Evolutionary conservation across 2,888 invertebrate genomes (phyloP).

Genomic region (Phorcus lineatus): DNA sequence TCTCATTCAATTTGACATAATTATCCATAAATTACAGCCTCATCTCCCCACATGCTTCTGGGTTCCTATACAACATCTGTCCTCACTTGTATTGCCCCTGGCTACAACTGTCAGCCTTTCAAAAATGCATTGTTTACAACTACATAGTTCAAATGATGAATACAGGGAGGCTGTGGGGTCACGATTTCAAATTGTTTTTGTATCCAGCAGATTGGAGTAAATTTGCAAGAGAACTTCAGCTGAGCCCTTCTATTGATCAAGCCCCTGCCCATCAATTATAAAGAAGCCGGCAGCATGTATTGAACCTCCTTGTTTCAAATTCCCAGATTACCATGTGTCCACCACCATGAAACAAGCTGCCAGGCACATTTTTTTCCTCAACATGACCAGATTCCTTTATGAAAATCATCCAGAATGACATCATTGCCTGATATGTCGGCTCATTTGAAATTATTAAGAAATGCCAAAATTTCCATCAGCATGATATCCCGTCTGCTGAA

Average conservation of each 20-base stretch:
- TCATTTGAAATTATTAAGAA: constrained; percentile 8
- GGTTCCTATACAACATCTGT: neutral
- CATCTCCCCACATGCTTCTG: neutral
- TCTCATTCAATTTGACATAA: constrained; percentile 2
- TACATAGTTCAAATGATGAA: too few species aligned
- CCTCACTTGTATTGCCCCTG: neutral
- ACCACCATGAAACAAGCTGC: neutral
- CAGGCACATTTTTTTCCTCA: neutral
- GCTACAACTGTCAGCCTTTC: too few species aligned
- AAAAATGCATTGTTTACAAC: too few species aligned
- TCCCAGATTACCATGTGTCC: neutral
- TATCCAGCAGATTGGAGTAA: neutral
- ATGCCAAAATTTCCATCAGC: constrained; percentile 3
- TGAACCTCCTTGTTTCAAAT: too few species aligned
- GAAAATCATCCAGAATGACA: neutral
- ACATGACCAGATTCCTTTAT: neutral
- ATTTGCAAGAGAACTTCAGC: neutral
- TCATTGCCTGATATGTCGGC: neutral
- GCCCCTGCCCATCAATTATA: neutral
- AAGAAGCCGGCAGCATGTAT: too few species aligned
- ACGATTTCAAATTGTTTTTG: neutral
- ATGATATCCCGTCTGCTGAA: neutral
- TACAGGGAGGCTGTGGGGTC: too few species aligned
- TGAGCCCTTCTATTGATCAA: constrained; percentile 1
- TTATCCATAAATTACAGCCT: constrained; percentile 12